Evolutionary conservation across 2,113 vertebrate species (phyloP), one percentile per base, ranked within the genome.

Genomic region (Nibea albiflora): DNA sequence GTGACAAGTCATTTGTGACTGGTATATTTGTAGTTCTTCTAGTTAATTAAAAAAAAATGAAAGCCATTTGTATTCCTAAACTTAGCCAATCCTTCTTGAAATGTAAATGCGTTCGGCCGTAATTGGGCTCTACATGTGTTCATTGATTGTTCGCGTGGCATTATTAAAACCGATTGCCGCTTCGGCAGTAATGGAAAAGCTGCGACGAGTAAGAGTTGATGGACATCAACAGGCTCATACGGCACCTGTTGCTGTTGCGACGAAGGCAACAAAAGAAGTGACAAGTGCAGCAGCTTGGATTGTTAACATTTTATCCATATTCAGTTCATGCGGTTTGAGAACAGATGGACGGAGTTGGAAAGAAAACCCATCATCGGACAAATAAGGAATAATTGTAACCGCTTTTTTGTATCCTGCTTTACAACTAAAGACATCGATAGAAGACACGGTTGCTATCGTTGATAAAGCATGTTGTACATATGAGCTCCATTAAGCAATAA

Each of bases 251-350:
- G 22, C 31, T 26, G 8, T 24, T 20, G 16, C 5, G 58, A 47
- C 47, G 14, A 46, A 35, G 5, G 20, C 39, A 64, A 47, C 35
- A 49, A 47, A 47, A 56, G 20, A 22, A 42, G 20, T 22, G 20
- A 24, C 16, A 31, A 31, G 14, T 26, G 16, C 12, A 47, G 12
- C 49, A 56, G 47, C 65, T 11, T n/a, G 22, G 11, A 53, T 16
- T 62, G 56, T 61, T 26, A 24, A 44, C 35, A 76, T 16, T 20
- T 31, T 31, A 78, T 46, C 49, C 39, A 63, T 63, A 31, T 63
- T 63, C 19, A 22, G 1, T 63, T 63, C 10, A 69, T 39, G 10
- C 2, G 28, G 17, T 62, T 53, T 53, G 49, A 15, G 49, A 56
- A 35, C 58, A 61, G 28, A 61, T 61, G 28, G 58, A 61, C 28